These are phyloP conservation scores for Hemibagrus guttatus DNA, from an alignment of 2,797 vertebrate species.

Conservation along the genomic window DNA sequence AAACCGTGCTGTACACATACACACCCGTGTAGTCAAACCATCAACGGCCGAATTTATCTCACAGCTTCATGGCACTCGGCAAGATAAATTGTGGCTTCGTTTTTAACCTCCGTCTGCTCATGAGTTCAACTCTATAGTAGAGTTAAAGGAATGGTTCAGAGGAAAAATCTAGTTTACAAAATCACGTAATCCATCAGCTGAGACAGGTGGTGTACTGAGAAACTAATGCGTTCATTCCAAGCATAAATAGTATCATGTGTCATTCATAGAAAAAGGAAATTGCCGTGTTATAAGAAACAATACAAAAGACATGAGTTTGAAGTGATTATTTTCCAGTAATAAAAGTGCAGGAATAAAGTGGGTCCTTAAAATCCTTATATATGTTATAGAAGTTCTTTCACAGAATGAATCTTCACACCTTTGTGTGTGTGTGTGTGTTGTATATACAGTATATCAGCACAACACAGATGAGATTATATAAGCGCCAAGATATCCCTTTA, in stretches of 20 bases:
- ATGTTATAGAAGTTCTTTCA: not conserved
- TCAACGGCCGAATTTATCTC: slow-evolving; percentile 11
- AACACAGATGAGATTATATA: not conserved
- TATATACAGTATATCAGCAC: not conserved
- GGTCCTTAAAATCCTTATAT: not conserved
- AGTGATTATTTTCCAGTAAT: not conserved
- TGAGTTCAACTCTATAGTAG: not conserved
- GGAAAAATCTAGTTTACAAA: not conserved
- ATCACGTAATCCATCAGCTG: not conserved
- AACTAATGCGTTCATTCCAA: too few relatives aligned
- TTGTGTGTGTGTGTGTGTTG: not conserved
- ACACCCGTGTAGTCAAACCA: slow-evolving; percentile 29
- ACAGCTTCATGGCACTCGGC: not conserved
- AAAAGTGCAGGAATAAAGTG: too few relatives aligned
- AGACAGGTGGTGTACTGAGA: not conserved
- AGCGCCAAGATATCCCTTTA: slow-evolving; percentile 53
- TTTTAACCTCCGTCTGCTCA: not conserved
- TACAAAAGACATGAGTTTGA: not conserved
- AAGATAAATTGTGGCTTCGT: not conserved
- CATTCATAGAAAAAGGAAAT: not conserved
- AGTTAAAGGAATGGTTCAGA: not conserved
- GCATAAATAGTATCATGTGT: too few relatives aligned
- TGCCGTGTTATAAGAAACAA: not conserved
- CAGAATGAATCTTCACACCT: not conserved
- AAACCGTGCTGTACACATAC: slow-evolving; percentile 21